Percentiles rank a stretch among this genome's conserved stretches.
Evolutionary conservation across 2,797 vertebrate genomes (phyloP).

Genomic region (Bradypus variegatus): DNA sequence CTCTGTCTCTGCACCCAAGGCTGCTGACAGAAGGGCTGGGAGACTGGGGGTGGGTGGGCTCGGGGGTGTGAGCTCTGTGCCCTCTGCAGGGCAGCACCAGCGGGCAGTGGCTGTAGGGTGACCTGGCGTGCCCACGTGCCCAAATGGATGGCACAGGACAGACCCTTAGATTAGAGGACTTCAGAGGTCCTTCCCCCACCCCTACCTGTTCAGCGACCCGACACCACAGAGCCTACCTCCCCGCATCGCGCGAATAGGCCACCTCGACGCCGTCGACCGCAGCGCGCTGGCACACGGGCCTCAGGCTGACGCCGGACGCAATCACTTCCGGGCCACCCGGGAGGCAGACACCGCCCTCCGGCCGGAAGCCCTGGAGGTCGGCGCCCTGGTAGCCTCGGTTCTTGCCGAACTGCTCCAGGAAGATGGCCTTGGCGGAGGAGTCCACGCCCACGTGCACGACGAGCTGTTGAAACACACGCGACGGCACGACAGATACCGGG

Average conservation of each 20-base stretch:
- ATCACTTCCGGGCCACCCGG: slow-evolving; percentile 78
- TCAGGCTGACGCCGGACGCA: slow-evolving; percentile 79
- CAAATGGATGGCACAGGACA: fast-evolving
- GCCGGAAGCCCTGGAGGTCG: slow-evolving; percentile 77
- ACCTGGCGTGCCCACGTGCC: neutral
- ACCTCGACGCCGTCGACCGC: slow-evolving; percentile 72
- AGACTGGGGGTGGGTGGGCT: neutral
- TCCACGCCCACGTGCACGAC: slow-evolving; percentile 80
- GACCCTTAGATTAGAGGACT: neutral
- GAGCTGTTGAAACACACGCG: slow-evolving; percentile 69
- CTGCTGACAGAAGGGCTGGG: neutral
- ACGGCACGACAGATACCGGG: neutral
- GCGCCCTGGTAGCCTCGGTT: slow-evolving; percentile 81
- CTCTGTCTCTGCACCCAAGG: neutral
- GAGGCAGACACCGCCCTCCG: slow-evolving; percentile 75
- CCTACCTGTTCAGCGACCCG: too few species aligned
- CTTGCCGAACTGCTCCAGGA: slow-evolving; percentile 84
- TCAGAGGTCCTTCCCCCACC: neutral
- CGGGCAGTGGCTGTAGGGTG: too few species aligned
- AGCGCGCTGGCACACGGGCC: slow-evolving; percentile 70
- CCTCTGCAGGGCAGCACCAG: neutral
- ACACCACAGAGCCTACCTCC: slow-evolving; percentile 72
- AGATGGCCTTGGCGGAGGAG: slow-evolving; percentile 71
- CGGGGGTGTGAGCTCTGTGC: neutral
- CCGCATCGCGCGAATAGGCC: slow-evolving; percentile 80